Percentiles rank a stretch among this genome's conserved stretches.
Evolutionary conservation across 2,797 vertebrate species (phyloP).

Genomic region (Triplophysa bombifrons): DNA sequence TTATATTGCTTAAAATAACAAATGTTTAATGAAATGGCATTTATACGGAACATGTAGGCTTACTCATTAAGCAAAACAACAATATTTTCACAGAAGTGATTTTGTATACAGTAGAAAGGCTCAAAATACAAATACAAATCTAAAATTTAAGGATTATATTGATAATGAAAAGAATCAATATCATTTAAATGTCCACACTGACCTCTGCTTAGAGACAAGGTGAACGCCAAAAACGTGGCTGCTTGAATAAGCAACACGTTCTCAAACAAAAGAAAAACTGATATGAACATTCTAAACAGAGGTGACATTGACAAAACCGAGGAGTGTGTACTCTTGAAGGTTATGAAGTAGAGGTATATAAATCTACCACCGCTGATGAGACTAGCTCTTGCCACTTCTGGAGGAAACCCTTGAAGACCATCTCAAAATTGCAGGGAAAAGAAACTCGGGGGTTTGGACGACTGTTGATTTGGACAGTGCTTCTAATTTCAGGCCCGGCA

Average conservation of each 20-base stretch:
- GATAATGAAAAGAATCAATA: neutral
- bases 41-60: too few relatives aligned
- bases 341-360: constrained; percentile 45
- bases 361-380: constrained; percentile 17
- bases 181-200: neutral
- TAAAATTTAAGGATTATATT: neutral
- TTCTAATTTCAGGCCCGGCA: constrained; percentile 54
- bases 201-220: constrained; percentile 32
- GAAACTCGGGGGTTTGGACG: constrained; percentile 70
- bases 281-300: constrained; percentile 24
- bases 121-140: neutral
- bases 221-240: constrained; percentile 14
- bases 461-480: constrained; percentile 70
- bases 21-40: too few relatives aligned
- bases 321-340: constrained; percentile 28
- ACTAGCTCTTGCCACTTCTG: constrained; percentile 26
- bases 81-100: neutral
- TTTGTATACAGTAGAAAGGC: neutral
- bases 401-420: constrained; percentile 38
- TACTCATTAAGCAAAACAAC: neutral
- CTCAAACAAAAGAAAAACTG: constrained; percentile 40
- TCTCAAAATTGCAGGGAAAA: constrained; percentile 68
- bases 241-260: constrained; percentile 3
- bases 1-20: too few relatives aligned
- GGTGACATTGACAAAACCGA: constrained; percentile 44